Base-by-base conservation (phyloP, 2,797 vertebrate genomes). In the Nyctalus aviator region DNA sequence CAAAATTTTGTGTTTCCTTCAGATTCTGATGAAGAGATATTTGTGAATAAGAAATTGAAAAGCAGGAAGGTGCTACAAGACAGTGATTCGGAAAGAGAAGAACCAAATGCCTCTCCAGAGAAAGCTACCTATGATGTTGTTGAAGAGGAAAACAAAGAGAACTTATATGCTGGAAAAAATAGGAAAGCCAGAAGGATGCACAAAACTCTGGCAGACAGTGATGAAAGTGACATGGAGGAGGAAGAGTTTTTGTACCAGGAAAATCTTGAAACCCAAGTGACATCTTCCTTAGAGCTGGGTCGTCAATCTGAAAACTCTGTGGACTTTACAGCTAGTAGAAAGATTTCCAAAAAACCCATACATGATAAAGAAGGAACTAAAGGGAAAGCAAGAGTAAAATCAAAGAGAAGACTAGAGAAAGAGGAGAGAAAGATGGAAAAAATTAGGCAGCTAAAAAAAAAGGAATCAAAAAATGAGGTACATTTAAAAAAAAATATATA, bases 21-120 rank as follows among this genome's bases (percentile, higher is more conserved):
- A 98, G 99, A 99, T 97, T 99, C 99, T 27, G 99, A 99, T 23
- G 99, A 99, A 1, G 99, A 99, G 44, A 98, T 99, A 92, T 93
- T 98, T 17, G 96, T 98, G 18, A 96, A 96, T 96, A 99, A 98
- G 81, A 99, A 99, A 96, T 73, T 97, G 15, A 99, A 98, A 57
- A 97, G 95, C 84, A 98, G 96, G 84, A 99, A 98, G 37, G 97
- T 99, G 44, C 98, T 99, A 64, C 96, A 97, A 93, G 99, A 99
- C 97, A 99, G 99, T n/a, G 99, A 99, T 95, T 99, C 99, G 0
- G 99, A 99, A 88, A 98, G 97, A 44, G 98, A 97, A 35, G 96
- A 96, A 2, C 72, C 41, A 59, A 77, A 50, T 84, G 59, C 3
- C 0, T 88, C 68, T 82, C 53, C 5, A 35, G 75, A 94, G 78